Evolutionary conservation across 2,888 invertebrate species (phyloP), one percentile per base, ranked within the genome.

Genomic region (Apamea epomidion): DNA sequence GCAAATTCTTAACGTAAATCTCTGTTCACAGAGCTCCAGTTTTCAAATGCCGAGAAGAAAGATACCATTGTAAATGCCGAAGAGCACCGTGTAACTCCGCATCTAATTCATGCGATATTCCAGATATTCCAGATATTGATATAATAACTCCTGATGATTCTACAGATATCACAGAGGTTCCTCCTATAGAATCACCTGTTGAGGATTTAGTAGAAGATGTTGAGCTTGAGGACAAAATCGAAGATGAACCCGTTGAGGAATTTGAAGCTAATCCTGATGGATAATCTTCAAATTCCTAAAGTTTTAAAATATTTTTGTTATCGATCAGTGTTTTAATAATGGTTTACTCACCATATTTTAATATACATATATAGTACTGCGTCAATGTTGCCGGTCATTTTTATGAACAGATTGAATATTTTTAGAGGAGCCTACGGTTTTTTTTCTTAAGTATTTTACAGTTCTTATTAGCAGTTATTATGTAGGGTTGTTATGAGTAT

Each of bases 381-480:
- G 25, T 25, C 58, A 7, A 29, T 51, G 2, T 37, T 42, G 37
- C 5, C 51, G 12, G 8, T 18, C 1, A 7, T 65, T 12, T 25
- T 5, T 68, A 37, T 58, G 18, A 76, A 68, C 16, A n/a, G 7
- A 72, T 12, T 42, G 7, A n/a, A 51, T 51, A 73, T 58, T 74
- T 84, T 85, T 82, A 42, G 82, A 79, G 45, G 51, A 67, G 37
- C 74, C 64, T 85, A 82, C 72, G 37, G 0, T 72, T 72, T 83
- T 83, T 83, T 77, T 83, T 75, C 71, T 73, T 48, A 54, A 80
- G 65, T 85, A 58, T 80, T 85, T 80, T 80, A 85, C 60, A 76
- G n/a, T 85, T 85, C 37, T 85, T 85, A 75, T 85, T 85, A 21
- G 85, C 85, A 85, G 85, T 74, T 79, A 62, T 45, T 73, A 62